These are phyloP conservation scores for Sitta carolinensis DNA, from an alignment of 2,797 vertebrate species.

Conservation along the genomic window DNA sequence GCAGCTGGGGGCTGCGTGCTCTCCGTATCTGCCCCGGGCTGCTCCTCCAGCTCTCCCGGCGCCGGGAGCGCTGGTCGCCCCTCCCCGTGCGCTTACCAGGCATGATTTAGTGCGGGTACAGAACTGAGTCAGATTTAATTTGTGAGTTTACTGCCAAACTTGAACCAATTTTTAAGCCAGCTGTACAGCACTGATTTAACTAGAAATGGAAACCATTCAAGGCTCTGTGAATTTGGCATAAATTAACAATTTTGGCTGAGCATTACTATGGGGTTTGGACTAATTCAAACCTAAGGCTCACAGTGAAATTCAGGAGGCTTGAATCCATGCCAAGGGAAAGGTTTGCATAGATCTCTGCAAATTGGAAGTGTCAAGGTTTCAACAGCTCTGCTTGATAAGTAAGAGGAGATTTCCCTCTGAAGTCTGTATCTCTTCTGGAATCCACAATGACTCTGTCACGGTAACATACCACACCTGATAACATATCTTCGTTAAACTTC, in stretches of 20 bases:
- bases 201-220: slow-evolving; percentile 61
- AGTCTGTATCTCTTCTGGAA: slow-evolving; percentile 25
- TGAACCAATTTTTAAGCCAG: slow-evolving; percentile 46
- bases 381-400: slow-evolving; percentile 37
- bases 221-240: slow-evolving; percentile 49
- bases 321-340: slow-evolving; percentile 30
- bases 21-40: background rate
- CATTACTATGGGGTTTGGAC: background rate
- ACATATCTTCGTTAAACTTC: background rate
- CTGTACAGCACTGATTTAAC: slow-evolving; percentile 42
- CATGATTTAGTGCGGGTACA: background rate
- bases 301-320: slow-evolving; percentile 36
- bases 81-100: background rate
- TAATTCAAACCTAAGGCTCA: slow-evolving; percentile 31
- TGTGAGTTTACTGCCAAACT: background rate
- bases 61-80: background rate
- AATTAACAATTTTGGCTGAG: slow-evolving; percentile 46
- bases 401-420: slow-evolving; percentile 40
- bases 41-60: background rate
- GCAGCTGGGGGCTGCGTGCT: accelerated
- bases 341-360: slow-evolving; percentile 56
- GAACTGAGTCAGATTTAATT: slow-evolving; percentile 43
- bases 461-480: slow-evolving; percentile 17
- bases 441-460: background rate
- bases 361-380: slow-evolving; percentile 60